Percentiles rank a stretch among this genome's conserved stretches.
Conservation (phyloP, 1,140 invertebrate genomes). For the Mactra quadrangularis region DNA sequence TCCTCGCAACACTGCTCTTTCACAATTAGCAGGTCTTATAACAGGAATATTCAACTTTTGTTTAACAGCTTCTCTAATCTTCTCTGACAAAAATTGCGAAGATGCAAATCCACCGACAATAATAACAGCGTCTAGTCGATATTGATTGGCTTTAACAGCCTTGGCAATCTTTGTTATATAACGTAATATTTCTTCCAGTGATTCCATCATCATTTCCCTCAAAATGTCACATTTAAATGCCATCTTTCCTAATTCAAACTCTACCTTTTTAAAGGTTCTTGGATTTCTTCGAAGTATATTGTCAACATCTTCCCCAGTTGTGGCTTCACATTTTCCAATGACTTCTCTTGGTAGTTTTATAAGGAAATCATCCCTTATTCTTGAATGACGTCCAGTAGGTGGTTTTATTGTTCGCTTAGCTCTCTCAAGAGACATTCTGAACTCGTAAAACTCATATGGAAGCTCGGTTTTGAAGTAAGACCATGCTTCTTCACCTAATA, state of each 20-base stretch:
- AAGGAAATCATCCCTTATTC: slow-evolving; percentile 9
- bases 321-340: background rate
- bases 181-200: background rate
- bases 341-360: background rate
- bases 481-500: slow-evolving; percentile 3
- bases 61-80: background rate
- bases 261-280: background rate
- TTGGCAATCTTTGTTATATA: background rate
- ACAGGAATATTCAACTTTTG: slow-evolving; percentile 1
- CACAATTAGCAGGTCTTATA: background rate
- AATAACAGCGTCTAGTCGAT: background rate
- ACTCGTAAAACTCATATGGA: slow-evolving; percentile 5
- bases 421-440: slow-evolving; percentile 11
- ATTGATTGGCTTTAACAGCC: background rate
- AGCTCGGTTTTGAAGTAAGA: background rate
- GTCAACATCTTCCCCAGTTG: background rate
- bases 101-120: slow-evolving; percentile 25
- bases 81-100: slow-evolving; percentile 9
- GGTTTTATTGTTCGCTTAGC: slow-evolving; percentile 2
- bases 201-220: background rate
- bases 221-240: background rate
- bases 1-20: slow-evolving; percentile 10
- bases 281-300: background rate
- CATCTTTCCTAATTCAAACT: slow-evolving; percentile 1
- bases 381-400: background rate